These are phyloP conservation scores for Agrotis ipsilon DNA, from an alignment of 2,888 invertebrate genomes.

Conservation along the genomic window DNA sequence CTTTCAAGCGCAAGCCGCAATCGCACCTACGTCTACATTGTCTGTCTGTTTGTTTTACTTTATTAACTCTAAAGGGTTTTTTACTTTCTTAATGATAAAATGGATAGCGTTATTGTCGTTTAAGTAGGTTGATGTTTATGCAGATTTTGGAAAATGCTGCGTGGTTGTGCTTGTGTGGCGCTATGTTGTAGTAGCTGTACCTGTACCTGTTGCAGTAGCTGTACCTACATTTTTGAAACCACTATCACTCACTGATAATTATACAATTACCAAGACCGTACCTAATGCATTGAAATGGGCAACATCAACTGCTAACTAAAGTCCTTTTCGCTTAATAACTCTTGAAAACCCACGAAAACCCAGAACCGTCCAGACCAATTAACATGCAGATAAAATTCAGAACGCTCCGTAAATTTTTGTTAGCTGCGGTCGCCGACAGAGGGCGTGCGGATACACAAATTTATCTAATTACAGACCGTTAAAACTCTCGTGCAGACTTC, in stretches of 20 bases:
- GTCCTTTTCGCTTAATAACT: background rate
- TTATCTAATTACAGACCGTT: constrained; percentile 68
- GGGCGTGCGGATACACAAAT: constrained; percentile 65
- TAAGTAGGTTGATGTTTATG: constrained; percentile 6
- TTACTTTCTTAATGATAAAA: constrained; percentile 57
- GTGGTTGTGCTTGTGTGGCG: background rate
- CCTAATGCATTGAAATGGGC: background rate
- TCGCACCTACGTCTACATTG: constrained; percentile 63
- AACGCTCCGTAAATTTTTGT: constrained; percentile 56
- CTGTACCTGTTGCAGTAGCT: background rate
- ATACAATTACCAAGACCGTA: background rate
- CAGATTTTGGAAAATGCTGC: constrained; percentile 7
- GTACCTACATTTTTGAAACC: no score
- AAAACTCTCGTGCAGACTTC: constrained; percentile 64
- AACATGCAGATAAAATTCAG: constrained; percentile 57
- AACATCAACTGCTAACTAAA: background rate
- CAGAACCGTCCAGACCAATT: constrained; percentile 48
- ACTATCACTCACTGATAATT: no score
- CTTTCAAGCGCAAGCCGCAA: constrained; percentile 74
- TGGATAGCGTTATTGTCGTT: constrained; percentile 39
- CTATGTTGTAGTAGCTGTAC: background rate
- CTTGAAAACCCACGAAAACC: constrained; percentile 23
- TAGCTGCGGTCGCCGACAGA: constrained; percentile 56
- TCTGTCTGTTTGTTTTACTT: constrained; percentile 62
- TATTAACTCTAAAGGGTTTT: constrained; percentile 58